These are phyloP conservation scores for Pungitius pungitius DNA, from an alignment of 2,113 vertebrate species.

Conservation along the genomic window DNA sequence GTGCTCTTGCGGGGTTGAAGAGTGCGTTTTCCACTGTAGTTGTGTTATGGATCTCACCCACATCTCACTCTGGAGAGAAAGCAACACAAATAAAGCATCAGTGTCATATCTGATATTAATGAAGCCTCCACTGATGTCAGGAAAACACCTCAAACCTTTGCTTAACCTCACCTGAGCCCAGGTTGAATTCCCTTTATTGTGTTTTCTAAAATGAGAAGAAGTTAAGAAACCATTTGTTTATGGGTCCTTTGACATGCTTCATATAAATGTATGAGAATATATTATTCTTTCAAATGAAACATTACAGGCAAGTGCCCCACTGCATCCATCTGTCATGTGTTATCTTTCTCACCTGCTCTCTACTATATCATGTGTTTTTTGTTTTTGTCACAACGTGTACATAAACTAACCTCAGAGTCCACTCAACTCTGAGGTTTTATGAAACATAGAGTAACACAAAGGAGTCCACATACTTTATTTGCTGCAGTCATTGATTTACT, in stretches of 20 bases:
- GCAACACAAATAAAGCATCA: background rate
- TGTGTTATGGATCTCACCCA: slow-evolving; percentile 1
- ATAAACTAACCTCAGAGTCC: background rate
- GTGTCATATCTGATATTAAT: slow-evolving; percentile 3
- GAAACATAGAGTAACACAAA: background rate
- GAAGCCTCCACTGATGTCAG: background rate
- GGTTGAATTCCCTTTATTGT: background rate
- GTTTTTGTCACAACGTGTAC: background rate
- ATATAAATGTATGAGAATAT: background rate
- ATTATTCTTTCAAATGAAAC: slow-evolving; percentile 6
- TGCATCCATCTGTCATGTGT: slow-evolving; percentile 8
- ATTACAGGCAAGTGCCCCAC: slow-evolving; percentile 8
- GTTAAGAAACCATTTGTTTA: background rate
- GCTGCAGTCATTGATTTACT: background rate
- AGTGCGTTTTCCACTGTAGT: slow-evolving; percentile 1
- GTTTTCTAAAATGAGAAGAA: background rate
- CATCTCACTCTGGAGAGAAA: slow-evolving; percentile 7
- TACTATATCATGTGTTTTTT: background rate
- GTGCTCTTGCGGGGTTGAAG: background rate
- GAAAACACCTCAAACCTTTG: background rate
- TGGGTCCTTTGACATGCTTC: background rate
- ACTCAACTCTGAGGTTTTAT: background rate
- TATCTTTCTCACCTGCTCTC: slow-evolving; percentile 42
- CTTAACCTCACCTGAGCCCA: too few species aligned
- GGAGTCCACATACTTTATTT: background rate